Evolutionary conservation across 2,888 invertebrate genomes (phyloP).

Genomic region (Lepidocyrtoides sp.): DNA sequence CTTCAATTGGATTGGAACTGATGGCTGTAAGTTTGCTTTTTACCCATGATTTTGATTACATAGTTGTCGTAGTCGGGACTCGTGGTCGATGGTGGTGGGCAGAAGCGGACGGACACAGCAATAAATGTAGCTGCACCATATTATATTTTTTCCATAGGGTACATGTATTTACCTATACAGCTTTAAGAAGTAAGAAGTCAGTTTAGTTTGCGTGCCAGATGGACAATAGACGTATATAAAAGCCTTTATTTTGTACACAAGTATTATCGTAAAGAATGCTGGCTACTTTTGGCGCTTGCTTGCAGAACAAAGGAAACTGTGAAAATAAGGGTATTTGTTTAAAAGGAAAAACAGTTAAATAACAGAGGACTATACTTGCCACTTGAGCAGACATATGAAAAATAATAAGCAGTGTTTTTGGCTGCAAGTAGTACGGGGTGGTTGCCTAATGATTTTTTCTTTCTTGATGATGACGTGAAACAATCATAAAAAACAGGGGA

Average conservation of each 20-base stretch:
- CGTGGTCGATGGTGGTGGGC: too few relatives aligned
- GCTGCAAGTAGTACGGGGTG: not conserved
- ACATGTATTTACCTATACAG: too few relatives aligned
- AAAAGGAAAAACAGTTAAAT: too few relatives aligned
- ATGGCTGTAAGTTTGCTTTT: constrained; percentile 1
- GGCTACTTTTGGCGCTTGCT: not conserved
- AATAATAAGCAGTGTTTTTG: not conserved
- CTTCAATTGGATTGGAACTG: constrained; percentile 65
- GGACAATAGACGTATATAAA: not conserved
- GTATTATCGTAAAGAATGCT: too few relatives aligned
- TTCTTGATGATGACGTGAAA: not conserved
- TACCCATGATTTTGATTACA: constrained; percentile 3
- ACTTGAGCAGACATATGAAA: not conserved
- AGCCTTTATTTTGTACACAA: too few relatives aligned
- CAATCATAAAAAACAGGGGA: too few relatives aligned
- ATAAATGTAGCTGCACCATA: not conserved
- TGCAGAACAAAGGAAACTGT: constrained; percentile 17
- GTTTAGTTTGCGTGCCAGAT: not conserved
- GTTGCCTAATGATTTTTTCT: not conserved
- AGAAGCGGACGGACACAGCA: not conserved
- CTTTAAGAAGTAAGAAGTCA: too few relatives aligned
- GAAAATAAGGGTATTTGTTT: not conserved
- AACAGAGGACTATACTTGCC: too few relatives aligned
- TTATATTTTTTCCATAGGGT: not conserved
- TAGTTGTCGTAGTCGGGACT: too few relatives aligned